These are phyloP conservation scores for Pyralis farinalis DNA, from an alignment of 2,888 invertebrate species.

Conservation along the genomic window DNA sequence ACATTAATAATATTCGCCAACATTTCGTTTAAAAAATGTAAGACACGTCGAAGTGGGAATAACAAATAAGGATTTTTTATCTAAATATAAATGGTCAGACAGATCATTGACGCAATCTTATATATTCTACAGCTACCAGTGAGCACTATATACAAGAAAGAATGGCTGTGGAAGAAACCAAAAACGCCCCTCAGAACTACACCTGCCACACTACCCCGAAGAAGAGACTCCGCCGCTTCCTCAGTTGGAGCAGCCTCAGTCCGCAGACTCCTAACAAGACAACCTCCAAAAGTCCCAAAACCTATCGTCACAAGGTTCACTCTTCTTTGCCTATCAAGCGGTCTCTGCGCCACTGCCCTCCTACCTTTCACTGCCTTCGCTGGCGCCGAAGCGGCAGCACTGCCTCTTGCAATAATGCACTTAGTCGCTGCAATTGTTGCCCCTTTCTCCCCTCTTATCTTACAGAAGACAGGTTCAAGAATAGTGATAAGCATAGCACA, in stretches of 20 bases:
- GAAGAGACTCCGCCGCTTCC: conserved; percentile 86
- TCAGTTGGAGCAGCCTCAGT: conserved; percentile 90
- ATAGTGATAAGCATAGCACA: conserved; percentile 72
- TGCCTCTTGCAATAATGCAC: conserved; percentile 83
- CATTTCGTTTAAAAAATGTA: no score
- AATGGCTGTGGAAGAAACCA: conserved; percentile 72
- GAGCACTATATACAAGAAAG: conserved; percentile 65
- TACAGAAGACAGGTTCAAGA: conserved; percentile 63
- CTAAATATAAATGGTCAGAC: no score
- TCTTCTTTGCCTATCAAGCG: conserved; percentile 80
- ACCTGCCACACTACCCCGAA: conserved; percentile 47
- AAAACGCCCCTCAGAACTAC: conserved; percentile 41
- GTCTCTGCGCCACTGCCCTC: conserved; percentile 83
- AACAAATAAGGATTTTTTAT: no score
- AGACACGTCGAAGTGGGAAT: no score
- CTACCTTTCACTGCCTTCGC: conserved; percentile 79
- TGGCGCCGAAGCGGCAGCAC: conserved; percentile 80
- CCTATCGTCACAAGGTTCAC: conserved; percentile 71
- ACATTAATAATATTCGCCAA: no score
- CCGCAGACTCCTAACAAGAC: conserved; percentile 84
- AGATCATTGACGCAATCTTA: no score
- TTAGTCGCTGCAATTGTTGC: conserved; percentile 81
- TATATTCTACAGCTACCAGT: conserved; percentile 53
- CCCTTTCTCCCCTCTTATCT: conserved; percentile 64
- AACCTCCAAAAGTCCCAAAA: conserved; percentile 71